Evolutionary conservation across 30 jellyfish, hydroid and myxozoan species (phyloP).

Genomic region (Cassiopea andromeda): DNA sequence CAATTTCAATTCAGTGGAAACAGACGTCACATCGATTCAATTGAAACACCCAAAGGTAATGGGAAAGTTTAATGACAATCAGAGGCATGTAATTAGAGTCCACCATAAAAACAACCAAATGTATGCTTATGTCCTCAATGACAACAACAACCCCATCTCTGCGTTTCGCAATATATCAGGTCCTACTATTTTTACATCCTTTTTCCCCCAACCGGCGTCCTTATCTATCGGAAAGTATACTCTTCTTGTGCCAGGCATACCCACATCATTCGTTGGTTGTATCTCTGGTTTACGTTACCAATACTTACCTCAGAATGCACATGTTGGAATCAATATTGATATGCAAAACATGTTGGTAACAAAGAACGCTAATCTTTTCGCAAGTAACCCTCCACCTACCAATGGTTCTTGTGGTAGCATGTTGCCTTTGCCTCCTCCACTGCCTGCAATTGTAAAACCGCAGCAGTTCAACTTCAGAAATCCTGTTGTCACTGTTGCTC

Average conservation of each 20-base stretch:
- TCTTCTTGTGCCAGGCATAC: constrained; percentile 21
- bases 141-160: constrained; percentile 50
- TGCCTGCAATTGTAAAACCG: constrained; percentile 76
- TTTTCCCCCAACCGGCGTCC: constrained; percentile 44
- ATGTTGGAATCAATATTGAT: constrained; percentile 64
- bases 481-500: constrained; percentile 76
- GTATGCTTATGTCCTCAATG: constrained; percentile 55
- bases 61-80: constrained; percentile 64
- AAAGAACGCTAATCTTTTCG: not conserved
- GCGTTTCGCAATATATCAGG: constrained; percentile 35
- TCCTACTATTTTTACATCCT: not conserved
- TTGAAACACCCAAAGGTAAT: constrained; percentile 42
- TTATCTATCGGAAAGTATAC: constrained; percentile 39
- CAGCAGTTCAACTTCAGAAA: constrained; percentile 71
- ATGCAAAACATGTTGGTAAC: constrained; percentile 1
- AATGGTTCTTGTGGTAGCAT: constrained; percentile 53
- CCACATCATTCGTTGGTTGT: constrained; percentile 64
- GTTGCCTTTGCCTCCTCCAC: constrained; percentile 68
- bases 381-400: constrained; percentile 39
- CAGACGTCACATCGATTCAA: constrained; percentile 44
- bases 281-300: constrained; percentile 70
- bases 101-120: constrained; percentile 71
- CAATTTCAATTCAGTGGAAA: constrained; percentile 47
- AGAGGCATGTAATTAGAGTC: constrained; percentile 55
- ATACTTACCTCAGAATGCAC: constrained; percentile 45